Percentiles rank a stretch among this genome's conserved stretches.
Conservation (phyloP, 2,797 vertebrate species). For the Protosalanx chinensis region DNA sequence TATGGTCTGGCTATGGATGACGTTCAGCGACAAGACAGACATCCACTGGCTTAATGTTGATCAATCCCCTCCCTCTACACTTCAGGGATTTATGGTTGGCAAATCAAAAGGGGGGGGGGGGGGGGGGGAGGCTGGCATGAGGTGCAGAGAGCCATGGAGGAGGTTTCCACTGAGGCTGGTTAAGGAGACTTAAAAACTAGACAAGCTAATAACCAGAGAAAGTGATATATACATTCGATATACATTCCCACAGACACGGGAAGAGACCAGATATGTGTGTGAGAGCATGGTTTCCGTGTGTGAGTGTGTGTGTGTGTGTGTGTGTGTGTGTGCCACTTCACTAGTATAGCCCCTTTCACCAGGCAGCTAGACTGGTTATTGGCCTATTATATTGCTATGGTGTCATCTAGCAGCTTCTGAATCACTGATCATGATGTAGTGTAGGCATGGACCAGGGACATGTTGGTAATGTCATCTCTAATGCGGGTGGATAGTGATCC, state of each 20-base stretch:
- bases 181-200: constrained; percentile 24
- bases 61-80: constrained; percentile 11
- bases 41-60: constrained; percentile 31
- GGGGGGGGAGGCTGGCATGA: neutral
- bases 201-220: constrained; percentile 39
- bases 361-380: neutral
- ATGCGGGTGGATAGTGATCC: too few species aligned
- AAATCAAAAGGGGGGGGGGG: constrained; percentile 30
- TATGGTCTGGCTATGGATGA: constrained; percentile 3
- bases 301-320: neutral
- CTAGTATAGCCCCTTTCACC: neutral
- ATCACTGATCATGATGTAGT: neutral
- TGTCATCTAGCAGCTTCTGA: neutral
- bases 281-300: neutral
- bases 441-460: neutral
- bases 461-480: neutral
- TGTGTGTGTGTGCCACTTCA: neutral
- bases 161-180: constrained; percentile 6
- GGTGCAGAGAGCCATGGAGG: constrained; percentile 4
- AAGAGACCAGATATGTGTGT: neutral
- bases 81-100: constrained; percentile 13
- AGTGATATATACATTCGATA: constrained; percentile 25
- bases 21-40: constrained; percentile 10
- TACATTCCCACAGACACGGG: neutral
- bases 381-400: neutral